Evolutionary conservation across 1,140 invertebrate species (phyloP).

Genomic region (Bombus balteatus): DNA sequence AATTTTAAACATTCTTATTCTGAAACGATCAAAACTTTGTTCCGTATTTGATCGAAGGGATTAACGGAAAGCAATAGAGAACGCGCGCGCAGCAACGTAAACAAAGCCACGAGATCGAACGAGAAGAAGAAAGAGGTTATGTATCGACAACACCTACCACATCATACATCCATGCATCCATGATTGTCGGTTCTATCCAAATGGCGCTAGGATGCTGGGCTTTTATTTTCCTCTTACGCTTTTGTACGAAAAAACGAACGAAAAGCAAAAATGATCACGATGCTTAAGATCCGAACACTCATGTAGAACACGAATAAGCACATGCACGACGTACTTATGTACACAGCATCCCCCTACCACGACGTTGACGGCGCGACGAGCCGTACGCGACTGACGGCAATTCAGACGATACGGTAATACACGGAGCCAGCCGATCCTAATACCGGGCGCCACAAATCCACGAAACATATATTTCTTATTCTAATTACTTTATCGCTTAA

Average conservation of each 20-base stretch:
- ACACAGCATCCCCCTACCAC: constrained; percentile 20
- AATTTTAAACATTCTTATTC: background rate
- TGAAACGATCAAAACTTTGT: background rate
- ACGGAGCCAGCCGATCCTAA: constrained; percentile 35
- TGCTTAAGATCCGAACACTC: background rate
- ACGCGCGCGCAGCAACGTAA: constrained; percentile 59
- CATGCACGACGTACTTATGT: background rate
- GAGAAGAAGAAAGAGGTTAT: constrained; percentile 32
- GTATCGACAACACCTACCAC: constrained; percentile 73
- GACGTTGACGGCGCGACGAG: constrained; percentile 71
- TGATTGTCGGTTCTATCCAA: constrained; percentile 54
- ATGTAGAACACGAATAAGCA: background rate
- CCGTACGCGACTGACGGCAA: constrained; percentile 75
- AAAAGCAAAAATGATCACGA: constrained; percentile 4
- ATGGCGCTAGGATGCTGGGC: background rate
- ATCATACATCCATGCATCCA: constrained; percentile 82
- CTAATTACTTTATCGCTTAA: constrained; percentile 26
- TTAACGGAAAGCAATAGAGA: background rate
- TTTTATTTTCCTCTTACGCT: background rate
- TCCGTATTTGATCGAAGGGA: background rate
- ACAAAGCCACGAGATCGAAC: constrained; percentile 68
- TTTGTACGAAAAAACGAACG: background rate
- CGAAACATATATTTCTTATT: constrained; percentile 12
- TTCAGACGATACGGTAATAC: constrained; percentile 62
- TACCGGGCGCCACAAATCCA: constrained; percentile 13